A percentile compares a stretch with the other conserved stretches of the same genome.
These are phyloP conservation scores for Tetrao urogallus DNA, from an alignment of 2,113 vertebrate genomes.

Conservation along the genomic window DNA sequence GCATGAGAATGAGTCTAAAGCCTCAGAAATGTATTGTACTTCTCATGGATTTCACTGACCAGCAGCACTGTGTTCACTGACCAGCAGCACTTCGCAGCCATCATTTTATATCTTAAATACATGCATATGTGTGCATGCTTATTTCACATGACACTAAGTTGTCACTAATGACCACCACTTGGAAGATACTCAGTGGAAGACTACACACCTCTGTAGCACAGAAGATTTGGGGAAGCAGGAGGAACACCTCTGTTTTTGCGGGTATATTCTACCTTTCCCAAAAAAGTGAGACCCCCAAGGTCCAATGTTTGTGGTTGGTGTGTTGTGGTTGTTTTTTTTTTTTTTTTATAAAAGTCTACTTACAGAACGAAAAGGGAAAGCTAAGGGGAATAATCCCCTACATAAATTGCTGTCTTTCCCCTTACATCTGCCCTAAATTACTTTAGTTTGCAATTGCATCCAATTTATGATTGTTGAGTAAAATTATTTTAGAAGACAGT, in stretches of 20 bases:
- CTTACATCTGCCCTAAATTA: not conserved
- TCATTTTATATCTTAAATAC: not conserved
- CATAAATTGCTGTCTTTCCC: not conserved
- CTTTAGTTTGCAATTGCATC: not conserved
- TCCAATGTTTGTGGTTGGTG: not conserved
- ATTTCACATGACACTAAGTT: not conserved
- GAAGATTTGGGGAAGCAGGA: fast-evolving
- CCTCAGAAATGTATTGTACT: not conserved
- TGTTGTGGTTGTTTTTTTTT: not conserved
- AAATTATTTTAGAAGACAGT: not conserved
- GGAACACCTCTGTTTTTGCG: not conserved
- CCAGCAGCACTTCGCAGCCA: not conserved
- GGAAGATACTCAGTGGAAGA: not conserved
- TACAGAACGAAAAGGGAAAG: not conserved
- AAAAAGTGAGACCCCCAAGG: not conserved
- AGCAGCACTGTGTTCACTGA: not conserved
- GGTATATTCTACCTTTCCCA: not conserved
- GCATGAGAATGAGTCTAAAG: not conserved
- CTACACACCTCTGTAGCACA: not conserved
- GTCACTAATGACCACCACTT: not conserved
- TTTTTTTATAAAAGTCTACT: not conserved
- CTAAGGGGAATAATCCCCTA: not conserved
- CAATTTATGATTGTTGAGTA: not conserved
- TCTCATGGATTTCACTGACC: not conserved
- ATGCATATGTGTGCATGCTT: not conserved